These are phyloP conservation scores for Panonychus citri DNA, from an alignment of 1,140 invertebrate genomes.

Conservation along the genomic window DNA sequence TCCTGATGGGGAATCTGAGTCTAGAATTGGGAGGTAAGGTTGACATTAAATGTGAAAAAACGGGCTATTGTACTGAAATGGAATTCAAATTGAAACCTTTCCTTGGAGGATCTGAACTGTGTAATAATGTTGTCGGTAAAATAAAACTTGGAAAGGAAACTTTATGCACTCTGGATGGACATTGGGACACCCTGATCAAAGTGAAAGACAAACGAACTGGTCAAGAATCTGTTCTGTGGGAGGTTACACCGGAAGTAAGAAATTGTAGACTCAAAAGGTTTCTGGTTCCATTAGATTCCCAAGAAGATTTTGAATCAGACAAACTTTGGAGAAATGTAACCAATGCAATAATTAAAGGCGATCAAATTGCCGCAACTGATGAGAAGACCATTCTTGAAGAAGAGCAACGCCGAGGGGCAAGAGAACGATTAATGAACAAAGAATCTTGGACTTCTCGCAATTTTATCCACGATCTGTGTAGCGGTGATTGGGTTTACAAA, in stretches of 20 bases:
- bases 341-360: slow-evolving; percentile 47
- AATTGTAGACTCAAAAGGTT: slow-evolving; percentile 44
- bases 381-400: slow-evolving; percentile 72
- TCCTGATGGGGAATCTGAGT: slow-evolving; percentile 71
- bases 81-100: slow-evolving; percentile 82
- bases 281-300: slow-evolving; percentile 49
- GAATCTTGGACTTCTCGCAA: slow-evolving; percentile 40
- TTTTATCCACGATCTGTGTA: slow-evolving; percentile 41
- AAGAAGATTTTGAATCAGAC: slow-evolving; percentile 58
- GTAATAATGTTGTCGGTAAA: slow-evolving; percentile 57
- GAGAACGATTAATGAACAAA: slow-evolving; percentile 35
- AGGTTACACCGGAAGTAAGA: slow-evolving; percentile 40
- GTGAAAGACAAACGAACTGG: slow-evolving; percentile 52
- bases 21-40: slow-evolving; percentile 85
- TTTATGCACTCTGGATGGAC: slow-evolving; percentile 54
- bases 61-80: slow-evolving; percentile 68
- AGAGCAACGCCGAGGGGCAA: slow-evolving; percentile 43
- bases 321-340: slow-evolving; percentile 59
- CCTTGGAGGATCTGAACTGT: slow-evolving; percentile 52
- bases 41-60: slow-evolving; percentile 64
- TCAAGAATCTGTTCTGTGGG: slow-evolving; percentile 52
- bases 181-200: slow-evolving; percentile 69
- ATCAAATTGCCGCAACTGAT: slow-evolving; percentile 59
- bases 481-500: slow-evolving; percentile 49
- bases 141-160: slow-evolving; percentile 75